A percentile compares a stretch with the other conserved stretches of the same genome.
Evolutionary conservation across 2,797 vertebrate species (phyloP).

Genomic region (Chelmon rostratus): DNA sequence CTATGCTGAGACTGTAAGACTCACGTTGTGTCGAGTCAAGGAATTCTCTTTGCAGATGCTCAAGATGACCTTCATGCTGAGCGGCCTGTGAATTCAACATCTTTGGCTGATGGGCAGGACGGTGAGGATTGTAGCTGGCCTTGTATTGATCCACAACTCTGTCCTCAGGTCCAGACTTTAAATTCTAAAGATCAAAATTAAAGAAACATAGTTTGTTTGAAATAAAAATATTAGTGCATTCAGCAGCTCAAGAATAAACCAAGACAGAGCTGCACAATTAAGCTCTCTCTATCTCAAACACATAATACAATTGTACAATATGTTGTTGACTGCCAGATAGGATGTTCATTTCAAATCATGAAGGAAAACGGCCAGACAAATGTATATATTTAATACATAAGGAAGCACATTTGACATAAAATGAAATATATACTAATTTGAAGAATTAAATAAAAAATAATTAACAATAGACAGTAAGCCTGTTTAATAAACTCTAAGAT

Average conservation of each 20-base stretch:
- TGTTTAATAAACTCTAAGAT: not conserved
- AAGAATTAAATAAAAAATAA: not conserved
- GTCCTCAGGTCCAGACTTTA: conserved; percentile 72
- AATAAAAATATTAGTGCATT: not conserved
- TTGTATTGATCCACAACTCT: conserved; percentile 82
- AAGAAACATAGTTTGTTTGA: not conserved
- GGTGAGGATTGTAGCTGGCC: conserved; percentile 90
- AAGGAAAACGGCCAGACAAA: not conserved
- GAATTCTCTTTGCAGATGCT: conserved; percentile 91
- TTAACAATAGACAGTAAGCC: not conserved
- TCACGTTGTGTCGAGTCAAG: conserved; percentile 90
- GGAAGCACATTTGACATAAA: not conserved
- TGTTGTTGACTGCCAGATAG: not conserved
- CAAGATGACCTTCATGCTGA: conserved; percentile 84
- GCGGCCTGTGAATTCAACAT: conserved; percentile 79
- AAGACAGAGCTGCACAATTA: not conserved
- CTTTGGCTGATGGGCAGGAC: conserved; percentile 80
- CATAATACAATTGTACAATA: not conserved
- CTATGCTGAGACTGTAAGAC: conserved; percentile 36
- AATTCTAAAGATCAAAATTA: conserved; percentile 61
- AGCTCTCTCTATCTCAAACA: not conserved
- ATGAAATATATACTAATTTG: not conserved
- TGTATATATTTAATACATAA: not conserved
- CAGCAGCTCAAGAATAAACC: not conserved
- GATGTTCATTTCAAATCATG: not conserved